Base-by-base conservation (phyloP, 2,888 invertebrate species). In the Diarsia rubi region DNA sequence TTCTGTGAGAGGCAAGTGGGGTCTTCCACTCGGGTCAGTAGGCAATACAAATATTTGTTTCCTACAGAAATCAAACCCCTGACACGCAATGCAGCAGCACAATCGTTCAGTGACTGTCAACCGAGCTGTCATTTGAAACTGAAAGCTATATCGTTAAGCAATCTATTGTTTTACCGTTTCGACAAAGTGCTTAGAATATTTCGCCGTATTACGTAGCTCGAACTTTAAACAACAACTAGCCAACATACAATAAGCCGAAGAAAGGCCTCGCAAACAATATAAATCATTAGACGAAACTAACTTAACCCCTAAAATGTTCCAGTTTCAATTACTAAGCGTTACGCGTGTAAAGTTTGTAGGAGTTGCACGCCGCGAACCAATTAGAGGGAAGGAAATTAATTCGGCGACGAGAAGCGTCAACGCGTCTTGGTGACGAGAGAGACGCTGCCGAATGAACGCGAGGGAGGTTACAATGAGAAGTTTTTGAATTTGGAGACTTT, bases 361-460 rank as follows among this genome's bases (percentile, higher is more conserved):
- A 88, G 89, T 89, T 89, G 79, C 86, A 84, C 85, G 78, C 88
- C 88, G 85, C 87, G 83, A 88, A 87, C 88, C 88, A 89, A 91
- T 91, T 90, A 91, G 81, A 79, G 76, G 75, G 79, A 84, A 81
- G 79, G 83, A 88, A 90, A 91, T 90, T 91, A 91, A 91, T 91
- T 88, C 88, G 78, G 86, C 79, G 88, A 89, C 86, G 87, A 88
- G 85, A 88, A 78, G 86, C 80, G 85, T 79, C 75, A 73, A 69
- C 82, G 73, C 69, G 67, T 75, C 78, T 70, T 69, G 59, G 70
- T 73, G 81, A 72, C 69, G 76, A 31, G 16, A 72, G 62, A 31
- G 62, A 14, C 21, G 73, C 27, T 24, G 49, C 37, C 66, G 67
- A 73, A 21, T 54, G 63, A 54, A 44, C 49, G 59, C 45, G 49